Evolutionary conservation across 2,113 vertebrate species (phyloP), one percentile per base, ranked within the genome.

Genomic region (Lagopus leucura): DNA sequence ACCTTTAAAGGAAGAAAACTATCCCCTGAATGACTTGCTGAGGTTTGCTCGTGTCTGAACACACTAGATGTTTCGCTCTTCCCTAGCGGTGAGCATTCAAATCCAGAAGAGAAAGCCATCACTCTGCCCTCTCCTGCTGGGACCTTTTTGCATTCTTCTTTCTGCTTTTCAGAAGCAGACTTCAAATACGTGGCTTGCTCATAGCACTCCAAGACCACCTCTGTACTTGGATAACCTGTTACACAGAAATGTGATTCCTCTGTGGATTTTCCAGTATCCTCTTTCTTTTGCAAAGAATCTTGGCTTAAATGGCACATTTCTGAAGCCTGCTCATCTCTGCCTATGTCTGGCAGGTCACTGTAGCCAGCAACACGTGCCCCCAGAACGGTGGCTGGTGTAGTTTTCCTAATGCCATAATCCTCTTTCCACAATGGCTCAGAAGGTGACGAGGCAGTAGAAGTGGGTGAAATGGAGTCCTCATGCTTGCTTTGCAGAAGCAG

Each of bases 61-160:
- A 88, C 55, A 12, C 94, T 78, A 82, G 93, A 88, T 18, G 93
- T 83, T 74, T 96, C 79, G 2, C 95, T 95, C 38, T 94, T 97
- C 80, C 95, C 96, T 88, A 95, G 27, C 13, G 96, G 90, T 55
- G 97, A 97, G 65, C 95, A 98, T 63, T 97, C 98, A 83, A 99
- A 98, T 42, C 97, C 98, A n/a, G 97, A 95, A 10, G 95, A 95
- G 58, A 98, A 96, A 40, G 98, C 98, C 76, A 97, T 90, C 90
- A 87, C 74, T 97, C 97, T 89, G 86, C 96, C 58, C 58, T 92
- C 88, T 10, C 4, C 43, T 4, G 65, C 14, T 0, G 24, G 45
- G 50, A 22, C 54, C 58, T 72, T 60, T 22, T 54, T 8, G 0
- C 50, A 11, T 1, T 42, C 81, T 72, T 96, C 90, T 7, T 48